Base-by-base conservation (phyloP, 2,113 vertebrate genomes). In the Trachemys scripta region DNA sequence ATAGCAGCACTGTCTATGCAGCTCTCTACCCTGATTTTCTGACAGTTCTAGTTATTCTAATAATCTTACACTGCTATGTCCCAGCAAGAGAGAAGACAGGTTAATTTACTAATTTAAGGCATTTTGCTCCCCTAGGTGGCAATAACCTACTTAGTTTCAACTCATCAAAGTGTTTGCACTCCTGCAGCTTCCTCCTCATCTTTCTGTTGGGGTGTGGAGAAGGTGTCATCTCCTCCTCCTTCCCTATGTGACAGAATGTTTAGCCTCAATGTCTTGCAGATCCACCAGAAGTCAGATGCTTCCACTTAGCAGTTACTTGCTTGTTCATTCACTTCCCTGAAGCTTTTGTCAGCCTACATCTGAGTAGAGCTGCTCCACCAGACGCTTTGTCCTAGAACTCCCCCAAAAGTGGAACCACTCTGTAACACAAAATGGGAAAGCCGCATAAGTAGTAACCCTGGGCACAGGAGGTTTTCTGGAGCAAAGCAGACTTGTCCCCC, bases 121-220 rank as follows among this genome's bases (percentile, higher is more conserved):
- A 51, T 88, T 1, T 69, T 2, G 2, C 72, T 94, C 35, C 94
- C 38, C 49, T 72, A 31, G 89, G 72, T 86, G 78, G 11, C 54
- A 42, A 47, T 93, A 87, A 95, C 93, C 90, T 89, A 57, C 88
- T 72, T 95, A 27, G 2, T 62, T 78, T 4, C 78, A 51, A 0
- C 8, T 54, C 59, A 84, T 80, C 2, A 1, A 79, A 53, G 49
- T 29, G 24, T 6, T 13, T 76, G 38, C 51, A 79, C 5, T 69
- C 10, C 8, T n/a, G 51, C 56, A 50, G 19, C 51, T 69, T 72
- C 6, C 53, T 62, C 13, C 14, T 22, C 20, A 17, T 3, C 2
- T 84, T 85, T 42, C 19, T 0, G 24, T 45, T 45, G 38, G 38
- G n/a, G 50, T 35, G 3, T n/a, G 53, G n/a, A 49, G 35, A 35